phyloP scores from a whole-genome alignment of 2,888 invertebrate species.

The Pyralis farinalis region DNA sequence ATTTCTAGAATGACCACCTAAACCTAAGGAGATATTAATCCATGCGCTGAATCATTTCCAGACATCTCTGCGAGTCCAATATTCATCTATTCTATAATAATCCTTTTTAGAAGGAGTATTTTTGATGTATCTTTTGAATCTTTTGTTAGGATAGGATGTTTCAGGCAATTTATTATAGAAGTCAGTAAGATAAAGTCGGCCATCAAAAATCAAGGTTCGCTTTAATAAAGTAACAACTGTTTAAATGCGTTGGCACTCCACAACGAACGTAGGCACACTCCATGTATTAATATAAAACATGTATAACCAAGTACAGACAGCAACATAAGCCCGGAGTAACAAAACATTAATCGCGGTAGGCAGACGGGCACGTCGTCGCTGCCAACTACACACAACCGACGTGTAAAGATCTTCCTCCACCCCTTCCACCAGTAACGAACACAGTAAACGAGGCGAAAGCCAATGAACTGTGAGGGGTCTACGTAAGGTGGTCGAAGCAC shows the following conservation, averaged over 20 bases:
- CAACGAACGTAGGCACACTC: constrained; percentile 30
- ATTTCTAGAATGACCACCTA: no score
- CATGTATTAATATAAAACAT: constrained; percentile 39
- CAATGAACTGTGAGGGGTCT: constrained; percentile 48
- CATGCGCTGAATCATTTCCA: no score
- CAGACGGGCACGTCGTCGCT: constrained; percentile 35
- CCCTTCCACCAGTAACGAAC: constrained; percentile 27
- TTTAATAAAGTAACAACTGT: constrained; percentile 31
- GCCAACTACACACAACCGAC: constrained; percentile 42
- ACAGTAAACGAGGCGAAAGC: constrained; percentile 29
- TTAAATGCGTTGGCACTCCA: constrained; percentile 41
- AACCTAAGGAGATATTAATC: no score
- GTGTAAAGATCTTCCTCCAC: constrained; percentile 36
- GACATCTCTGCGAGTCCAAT: no score
- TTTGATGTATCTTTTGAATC: no score
- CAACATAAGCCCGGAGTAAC: constrained; percentile 47
- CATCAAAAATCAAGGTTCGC: constrained; percentile 13
- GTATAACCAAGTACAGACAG: constrained; percentile 30
- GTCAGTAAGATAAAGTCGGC: constrained; percentile 13
- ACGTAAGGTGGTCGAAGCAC: constrained; percentile 34
- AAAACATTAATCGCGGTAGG: constrained; percentile 57
- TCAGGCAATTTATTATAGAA: no score
- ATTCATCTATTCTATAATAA: no score
- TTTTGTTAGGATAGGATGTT: no score
- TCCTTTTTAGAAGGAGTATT: no score